A percentile compares a stretch with the other conserved stretches of the same genome.
These are phyloP conservation scores for Indicator maculatus DNA, from an alignment of 2,113 vertebrate genomes.

Conservation along the genomic window DNA sequence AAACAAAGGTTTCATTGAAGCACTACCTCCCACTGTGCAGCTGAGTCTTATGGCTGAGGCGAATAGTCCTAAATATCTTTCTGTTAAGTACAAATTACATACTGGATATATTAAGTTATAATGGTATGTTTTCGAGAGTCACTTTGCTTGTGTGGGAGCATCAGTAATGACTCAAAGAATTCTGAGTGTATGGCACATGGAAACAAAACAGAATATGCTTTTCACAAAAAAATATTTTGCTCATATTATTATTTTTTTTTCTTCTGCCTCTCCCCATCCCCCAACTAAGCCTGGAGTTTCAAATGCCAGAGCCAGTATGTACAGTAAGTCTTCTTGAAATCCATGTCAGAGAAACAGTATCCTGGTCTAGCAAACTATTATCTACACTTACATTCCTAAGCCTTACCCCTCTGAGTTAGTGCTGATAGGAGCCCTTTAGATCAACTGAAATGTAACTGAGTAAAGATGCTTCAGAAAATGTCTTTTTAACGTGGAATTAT, in stretches of 20 bases:
- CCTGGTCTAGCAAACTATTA: slow-evolving; percentile 31
- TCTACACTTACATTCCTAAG: slow-evolving; percentile 43
- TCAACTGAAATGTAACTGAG: slow-evolving; percentile 22
- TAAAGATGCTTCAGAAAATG: slow-evolving; percentile 51
- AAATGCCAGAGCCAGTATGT: slow-evolving; percentile 57
- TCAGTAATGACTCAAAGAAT: slow-evolving; percentile 6
- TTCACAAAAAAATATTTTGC: slow-evolving; percentile 52
- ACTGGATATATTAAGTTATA: slow-evolving; percentile 82
- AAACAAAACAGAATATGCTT: slow-evolving; percentile 54
- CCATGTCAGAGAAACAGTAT: slow-evolving; percentile 57
- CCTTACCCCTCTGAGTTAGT: not conserved
- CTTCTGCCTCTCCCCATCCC: not conserved
- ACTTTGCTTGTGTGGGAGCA: slow-evolving; percentile 58
- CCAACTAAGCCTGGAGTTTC: slow-evolving; percentile 39
- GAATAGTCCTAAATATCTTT: slow-evolving; percentile 79
- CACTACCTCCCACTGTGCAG: slow-evolving; percentile 80
- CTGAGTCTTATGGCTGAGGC: slow-evolving; percentile 74
- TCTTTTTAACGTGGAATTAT: slow-evolving; percentile 54
- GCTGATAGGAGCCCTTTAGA: slow-evolving; percentile 35
- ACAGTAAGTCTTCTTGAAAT: slow-evolving; percentile 56
- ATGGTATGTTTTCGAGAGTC: slow-evolving; percentile 79
- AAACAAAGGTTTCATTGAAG: slow-evolving; percentile 86
- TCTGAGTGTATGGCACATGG: slow-evolving; percentile 3
- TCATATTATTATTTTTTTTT: not conserved
- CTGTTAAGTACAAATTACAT: slow-evolving; percentile 88